These are phyloP conservation scores for Catocala fraxini DNA, from an alignment of 2,888 invertebrate genomes.

Conservation along the genomic window DNA sequence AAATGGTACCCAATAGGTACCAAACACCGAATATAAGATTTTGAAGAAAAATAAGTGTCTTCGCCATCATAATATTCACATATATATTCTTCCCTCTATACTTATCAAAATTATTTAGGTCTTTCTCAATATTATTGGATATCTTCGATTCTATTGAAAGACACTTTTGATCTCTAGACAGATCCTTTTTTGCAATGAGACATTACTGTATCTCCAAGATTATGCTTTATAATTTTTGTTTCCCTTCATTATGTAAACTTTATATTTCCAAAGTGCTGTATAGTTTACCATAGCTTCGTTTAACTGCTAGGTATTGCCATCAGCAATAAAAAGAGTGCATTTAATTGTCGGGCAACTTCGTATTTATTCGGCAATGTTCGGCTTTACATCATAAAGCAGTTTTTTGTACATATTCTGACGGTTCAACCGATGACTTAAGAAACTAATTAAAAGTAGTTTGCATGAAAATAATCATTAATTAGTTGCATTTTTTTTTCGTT, in stretches of 20 bases:
- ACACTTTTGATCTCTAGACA: background rate
- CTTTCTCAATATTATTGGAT: conserved; percentile 11
- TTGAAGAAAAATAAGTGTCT: too few species aligned
- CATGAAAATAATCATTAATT: conserved; percentile 8
- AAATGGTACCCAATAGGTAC: too few species aligned
- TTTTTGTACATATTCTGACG: background rate
- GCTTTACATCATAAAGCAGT: too few species aligned
- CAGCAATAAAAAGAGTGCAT: too few species aligned
- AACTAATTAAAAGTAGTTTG: conserved; percentile 7
- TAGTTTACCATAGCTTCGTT: background rate
- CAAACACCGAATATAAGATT: too few species aligned
- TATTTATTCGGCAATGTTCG: too few species aligned
- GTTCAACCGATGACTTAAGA: conserved; percentile 2
- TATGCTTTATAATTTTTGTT: conserved; percentile 46
- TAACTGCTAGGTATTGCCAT: too few species aligned
- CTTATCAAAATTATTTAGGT: background rate
- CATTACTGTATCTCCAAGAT: conserved; percentile 44
- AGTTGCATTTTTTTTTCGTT: conserved; percentile 11
- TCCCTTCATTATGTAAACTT: conserved; percentile 56
- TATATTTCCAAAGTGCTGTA: background rate
- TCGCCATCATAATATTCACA: too few species aligned
- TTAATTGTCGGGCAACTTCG: too few species aligned
- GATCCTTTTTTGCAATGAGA: conserved; percentile 44
- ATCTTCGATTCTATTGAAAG: background rate
- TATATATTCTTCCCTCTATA: background rate